Conservation (phyloP, 2,797 vertebrate genomes). For the Triplophysa bombifrons region DNA sequence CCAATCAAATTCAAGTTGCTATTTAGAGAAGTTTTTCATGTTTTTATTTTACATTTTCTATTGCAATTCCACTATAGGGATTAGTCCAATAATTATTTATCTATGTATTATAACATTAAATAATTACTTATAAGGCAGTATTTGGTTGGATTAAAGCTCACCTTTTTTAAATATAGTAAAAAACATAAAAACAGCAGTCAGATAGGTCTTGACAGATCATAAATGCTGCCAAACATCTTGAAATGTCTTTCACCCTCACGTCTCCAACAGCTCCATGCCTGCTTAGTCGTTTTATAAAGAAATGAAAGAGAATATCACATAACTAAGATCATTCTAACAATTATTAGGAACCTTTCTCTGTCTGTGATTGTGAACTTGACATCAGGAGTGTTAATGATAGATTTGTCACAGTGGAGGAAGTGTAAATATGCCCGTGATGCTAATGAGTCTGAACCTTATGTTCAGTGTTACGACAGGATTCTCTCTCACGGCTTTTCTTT, state of each 20-base stretch:
- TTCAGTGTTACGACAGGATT: slow-evolving; percentile 2
- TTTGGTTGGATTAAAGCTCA: slow-evolving; percentile 17
- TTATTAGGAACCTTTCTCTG: background rate
- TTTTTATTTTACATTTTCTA: no score
- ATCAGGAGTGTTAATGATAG: slow-evolving; percentile 5
- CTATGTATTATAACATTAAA: background rate
- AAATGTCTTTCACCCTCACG: background rate
- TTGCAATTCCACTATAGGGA: no score
- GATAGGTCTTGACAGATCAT: slow-evolving; percentile 30
- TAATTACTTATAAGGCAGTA: background rate
- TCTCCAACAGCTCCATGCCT: background rate
- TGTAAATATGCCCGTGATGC: background rate
- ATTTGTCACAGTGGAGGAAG: slow-evolving; percentile 19
- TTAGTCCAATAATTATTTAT: slow-evolving; percentile 26
- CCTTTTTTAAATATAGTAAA: slow-evolving; percentile 43
- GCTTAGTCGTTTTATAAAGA: background rate
- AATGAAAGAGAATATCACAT: background rate
- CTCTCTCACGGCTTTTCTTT: slow-evolving; percentile 10
- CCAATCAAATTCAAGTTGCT: no score
- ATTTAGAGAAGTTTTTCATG: no score
- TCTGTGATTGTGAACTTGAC: background rate
- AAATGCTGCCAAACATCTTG: slow-evolving; percentile 19
- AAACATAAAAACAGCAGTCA: slow-evolving; percentile 1
- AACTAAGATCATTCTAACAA: background rate
- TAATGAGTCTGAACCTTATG: slow-evolving; percentile 33